These are phyloP conservation scores for Maconellicoccus hirsutus DNA, from an alignment of 1,140 invertebrate species.

Conservation along the genomic window DNA sequence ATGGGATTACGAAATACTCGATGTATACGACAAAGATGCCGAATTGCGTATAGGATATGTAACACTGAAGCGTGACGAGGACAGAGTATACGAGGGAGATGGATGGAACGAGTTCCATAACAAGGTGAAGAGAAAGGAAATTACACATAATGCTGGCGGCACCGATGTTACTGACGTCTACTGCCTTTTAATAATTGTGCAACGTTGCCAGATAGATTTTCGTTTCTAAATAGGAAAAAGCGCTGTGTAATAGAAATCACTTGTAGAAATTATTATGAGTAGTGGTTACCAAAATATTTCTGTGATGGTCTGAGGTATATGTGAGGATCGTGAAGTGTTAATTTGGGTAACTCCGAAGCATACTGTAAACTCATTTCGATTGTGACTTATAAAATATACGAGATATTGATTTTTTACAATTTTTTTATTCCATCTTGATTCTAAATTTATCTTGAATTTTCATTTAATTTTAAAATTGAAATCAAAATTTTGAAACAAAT, in stretches of 20 bases:
- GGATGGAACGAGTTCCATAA: not conserved
- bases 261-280: not conserved
- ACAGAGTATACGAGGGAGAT: not conserved
- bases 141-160: not conserved
- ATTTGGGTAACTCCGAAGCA: too few relatives aligned
- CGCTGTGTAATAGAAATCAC: not conserved
- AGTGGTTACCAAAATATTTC: not conserved
- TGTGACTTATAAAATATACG: too few relatives aligned
- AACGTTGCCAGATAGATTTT: not conserved
- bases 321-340: too few relatives aligned
- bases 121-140: conserved; percentile 9
- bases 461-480: too few relatives aligned
- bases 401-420: too few relatives aligned
- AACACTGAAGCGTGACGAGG: not conserved
- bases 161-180: conserved; percentile 16
- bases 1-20: not conserved
- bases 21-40: not conserved
- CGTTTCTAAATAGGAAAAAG: conserved; percentile 14
- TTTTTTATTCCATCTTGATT: too few relatives aligned
- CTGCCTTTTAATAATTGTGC: conserved; percentile 14
- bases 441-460: too few relatives aligned
- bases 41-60: not conserved
- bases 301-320: too few relatives aligned
- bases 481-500: too few relatives aligned
- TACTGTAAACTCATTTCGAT: too few relatives aligned